Conservation (phyloP, 2,113 vertebrate species). For the Corythoichthys haematopterus region DNA sequence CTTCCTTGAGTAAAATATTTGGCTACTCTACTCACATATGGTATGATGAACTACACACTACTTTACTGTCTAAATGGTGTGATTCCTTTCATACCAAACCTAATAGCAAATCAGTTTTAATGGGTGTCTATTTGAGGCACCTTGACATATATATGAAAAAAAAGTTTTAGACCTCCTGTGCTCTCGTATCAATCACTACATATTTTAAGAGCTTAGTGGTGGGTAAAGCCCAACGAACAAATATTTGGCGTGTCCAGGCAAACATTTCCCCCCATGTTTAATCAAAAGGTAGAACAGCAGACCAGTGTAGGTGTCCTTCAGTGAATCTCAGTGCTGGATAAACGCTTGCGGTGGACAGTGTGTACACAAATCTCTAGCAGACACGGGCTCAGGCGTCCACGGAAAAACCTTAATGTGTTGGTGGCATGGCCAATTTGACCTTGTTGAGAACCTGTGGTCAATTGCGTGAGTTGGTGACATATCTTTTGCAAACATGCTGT, state of each 20-base stretch:
- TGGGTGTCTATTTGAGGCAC: conserved; percentile 21
- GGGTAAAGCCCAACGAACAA: conserved; percentile 61
- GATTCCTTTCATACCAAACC: conserved; percentile 16
- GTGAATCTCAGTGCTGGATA: conserved; percentile 47
- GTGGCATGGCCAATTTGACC: conserved; percentile 69
- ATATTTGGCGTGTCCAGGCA: conserved; percentile 63
- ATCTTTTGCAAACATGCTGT: conserved; percentile 54
- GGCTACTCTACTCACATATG: neutral
- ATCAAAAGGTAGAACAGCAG: conserved; percentile 48
- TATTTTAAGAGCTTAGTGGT: conserved; percentile 62
- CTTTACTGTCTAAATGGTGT: neutral
- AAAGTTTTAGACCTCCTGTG: conserved; percentile 20
- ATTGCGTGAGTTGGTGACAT: conserved; percentile 45
- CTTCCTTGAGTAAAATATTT: neutral
- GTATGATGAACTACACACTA: neutral
- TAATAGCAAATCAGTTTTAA: conserved; percentile 27
- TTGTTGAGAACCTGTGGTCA: conserved; percentile 55
- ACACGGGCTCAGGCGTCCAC: conserved; percentile 47
- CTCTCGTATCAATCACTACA: conserved; percentile 47
- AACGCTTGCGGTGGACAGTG: conserved; percentile 60
- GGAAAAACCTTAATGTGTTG: conserved; percentile 54
- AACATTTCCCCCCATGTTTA: conserved; percentile 59
- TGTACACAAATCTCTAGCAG: conserved; percentile 60
- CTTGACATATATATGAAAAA: conserved; percentile 16
- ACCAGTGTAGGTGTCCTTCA: conserved; percentile 61